phyloP scores from a whole-genome alignment of 2,113 vertebrate species.

The Desmodus rotundus region DNA sequence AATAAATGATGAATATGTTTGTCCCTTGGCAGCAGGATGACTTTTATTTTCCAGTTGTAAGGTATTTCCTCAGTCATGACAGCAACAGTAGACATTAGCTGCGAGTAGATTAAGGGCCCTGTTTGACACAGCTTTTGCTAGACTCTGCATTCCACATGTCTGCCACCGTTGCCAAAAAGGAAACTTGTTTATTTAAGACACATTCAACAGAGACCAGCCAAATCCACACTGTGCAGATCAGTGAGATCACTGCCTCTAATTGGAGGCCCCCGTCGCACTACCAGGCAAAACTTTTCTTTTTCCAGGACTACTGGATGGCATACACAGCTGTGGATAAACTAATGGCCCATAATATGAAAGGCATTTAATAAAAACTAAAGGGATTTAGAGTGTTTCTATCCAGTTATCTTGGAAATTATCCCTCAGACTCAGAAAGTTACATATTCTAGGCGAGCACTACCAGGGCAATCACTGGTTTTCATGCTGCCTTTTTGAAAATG shows the following conservation, averaged over 20 bases:
- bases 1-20: conserved; percentile 8
- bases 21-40: conserved; percentile 3
- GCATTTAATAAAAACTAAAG: neutral
- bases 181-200: conserved; percentile 55
- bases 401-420: neutral
- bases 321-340: neutral
- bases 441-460: neutral
- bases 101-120: conserved; percentile 10
- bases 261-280: neutral
- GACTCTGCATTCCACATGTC: conserved; percentile 7
- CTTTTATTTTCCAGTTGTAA: conserved; percentile 58
- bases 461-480: neutral
- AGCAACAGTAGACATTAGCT: conserved; percentile 3
- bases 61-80: conserved; percentile 30
- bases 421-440: neutral
- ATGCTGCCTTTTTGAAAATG: neutral
- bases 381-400: neutral
- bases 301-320: neutral
- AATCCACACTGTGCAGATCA: neutral
- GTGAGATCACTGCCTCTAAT: neutral
- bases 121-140: conserved; percentile 18
- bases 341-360: neutral
- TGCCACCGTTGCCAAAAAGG: conserved; percentile 34
- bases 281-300: neutral
- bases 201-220: conserved; percentile 15